Conservation (phyloP, 2,888 invertebrate genomes). For the Opisthograptis luteolata region DNA sequence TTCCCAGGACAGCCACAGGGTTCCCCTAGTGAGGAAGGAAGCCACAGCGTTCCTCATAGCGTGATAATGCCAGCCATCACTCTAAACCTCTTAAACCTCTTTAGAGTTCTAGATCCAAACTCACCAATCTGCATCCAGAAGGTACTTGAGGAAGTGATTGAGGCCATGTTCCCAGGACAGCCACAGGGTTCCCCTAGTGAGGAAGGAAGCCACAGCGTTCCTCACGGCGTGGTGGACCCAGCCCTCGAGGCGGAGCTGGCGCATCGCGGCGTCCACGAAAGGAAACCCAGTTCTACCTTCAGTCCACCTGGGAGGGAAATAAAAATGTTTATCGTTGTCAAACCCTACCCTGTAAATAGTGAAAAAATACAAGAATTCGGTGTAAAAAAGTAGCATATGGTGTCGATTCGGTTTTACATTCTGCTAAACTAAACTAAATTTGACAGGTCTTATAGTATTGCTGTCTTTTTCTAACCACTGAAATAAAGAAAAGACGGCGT, state of each 20-base stretch:
- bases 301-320: slow-evolving; percentile 71
- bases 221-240: slow-evolving; percentile 89
- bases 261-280: slow-evolving; percentile 90
- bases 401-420: too few species aligned
- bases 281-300: slow-evolving; percentile 88
- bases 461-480: too few species aligned
- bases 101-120: slow-evolving; percentile 45
- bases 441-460: too few species aligned
- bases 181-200: slow-evolving; percentile 91
- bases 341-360: too few species aligned
- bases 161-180: slow-evolving; percentile 89
- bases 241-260: slow-evolving; percentile 87
- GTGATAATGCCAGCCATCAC: slow-evolving; percentile 91
- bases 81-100: too few species aligned
- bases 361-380: too few species aligned
- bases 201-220: slow-evolving; percentile 89
- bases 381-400: too few species aligned
- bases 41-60: slow-evolving; percentile 89
- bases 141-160: slow-evolving; percentile 86
- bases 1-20: slow-evolving; percentile 90
- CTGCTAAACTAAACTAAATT: too few species aligned
- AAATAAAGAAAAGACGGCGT: too few species aligned
- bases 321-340: too few species aligned
- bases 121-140: slow-evolving; percentile 49
- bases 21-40: slow-evolving; percentile 89